A percentile compares a stretch with the other conserved stretches of the same genome.
Evolutionary conservation across 2,888 invertebrate species (phyloP).

Genomic region (Sisyra nigra): DNA sequence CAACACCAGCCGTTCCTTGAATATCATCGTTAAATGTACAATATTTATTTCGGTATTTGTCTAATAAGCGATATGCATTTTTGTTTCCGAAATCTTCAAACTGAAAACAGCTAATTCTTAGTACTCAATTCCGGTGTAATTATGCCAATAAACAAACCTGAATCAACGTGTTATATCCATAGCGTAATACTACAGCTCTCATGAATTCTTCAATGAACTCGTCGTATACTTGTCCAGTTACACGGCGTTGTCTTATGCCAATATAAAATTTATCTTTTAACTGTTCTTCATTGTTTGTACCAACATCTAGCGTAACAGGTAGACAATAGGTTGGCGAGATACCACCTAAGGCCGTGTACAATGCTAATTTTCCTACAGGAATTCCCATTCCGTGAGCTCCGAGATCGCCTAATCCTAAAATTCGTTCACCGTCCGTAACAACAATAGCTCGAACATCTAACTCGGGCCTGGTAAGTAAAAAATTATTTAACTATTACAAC

Average conservation of each 20-base stretch:
- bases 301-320: conserved; percentile 88
- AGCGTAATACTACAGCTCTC: conserved; percentile 71
- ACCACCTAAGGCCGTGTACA: conserved; percentile 95
- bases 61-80: conserved; percentile 87
- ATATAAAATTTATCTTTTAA: conserved; percentile 91
- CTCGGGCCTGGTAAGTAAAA: conserved; percentile 49
- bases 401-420: conserved; percentile 91
- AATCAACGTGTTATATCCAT: conserved; percentile 72
- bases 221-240: conserved; percentile 74
- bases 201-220: conserved; percentile 96
- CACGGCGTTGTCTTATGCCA: conserved; percentile 72
- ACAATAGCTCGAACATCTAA: conserved; percentile 75
- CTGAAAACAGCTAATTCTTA: conserved; percentile 29
- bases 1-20: conserved; percentile 93
- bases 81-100: conserved; percentile 98
- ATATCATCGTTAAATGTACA: conserved; percentile 99
- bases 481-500: not conserved
- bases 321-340: conserved; percentile 91
- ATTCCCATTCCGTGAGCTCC: conserved; percentile 99
- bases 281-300: conserved; percentile 74
- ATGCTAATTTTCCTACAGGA: conserved; percentile 89
- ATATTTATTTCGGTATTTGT: conserved; percentile 72
- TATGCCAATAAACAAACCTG: conserved; percentile 31
- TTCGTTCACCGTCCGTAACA: conserved; percentile 96
- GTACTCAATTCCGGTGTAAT: not conserved